Percentiles rank a stretch among this genome's conserved stretches.
Evolutionary conservation across 2,888 invertebrate species (phyloP).

Genomic region (Temnothorax rugatulus): DNA sequence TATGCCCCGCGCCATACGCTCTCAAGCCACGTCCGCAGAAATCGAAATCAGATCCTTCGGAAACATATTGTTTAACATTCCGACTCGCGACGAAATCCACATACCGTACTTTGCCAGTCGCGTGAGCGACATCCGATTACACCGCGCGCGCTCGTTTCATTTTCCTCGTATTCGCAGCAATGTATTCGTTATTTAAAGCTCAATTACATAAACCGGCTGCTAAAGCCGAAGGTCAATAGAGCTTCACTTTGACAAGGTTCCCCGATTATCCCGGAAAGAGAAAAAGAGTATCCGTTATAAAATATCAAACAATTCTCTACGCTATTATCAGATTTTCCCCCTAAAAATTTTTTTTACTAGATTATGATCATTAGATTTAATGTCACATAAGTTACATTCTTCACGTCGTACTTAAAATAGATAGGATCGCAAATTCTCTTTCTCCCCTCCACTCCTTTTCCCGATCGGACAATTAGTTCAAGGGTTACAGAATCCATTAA

Average conservation of each 20-base stretch:
- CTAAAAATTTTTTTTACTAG: neutral
- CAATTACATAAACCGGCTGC: neutral
- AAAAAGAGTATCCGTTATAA: neutral
- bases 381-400: neutral
- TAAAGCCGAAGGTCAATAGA: neutral
- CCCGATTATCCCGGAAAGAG: neutral
- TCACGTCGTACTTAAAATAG: neutral
- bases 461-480: neutral
- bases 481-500: neutral
- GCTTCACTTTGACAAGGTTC: neutral
- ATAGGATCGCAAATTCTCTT: neutral
- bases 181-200: constrained; percentile 21
- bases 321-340: neutral
- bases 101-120: constrained; percentile 38
- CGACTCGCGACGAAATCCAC: constrained; percentile 47
- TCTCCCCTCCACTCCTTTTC: too few relatives aligned
- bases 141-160: constrained; percentile 14
- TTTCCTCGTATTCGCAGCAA: neutral
- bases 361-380: neutral
- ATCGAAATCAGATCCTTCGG: constrained; percentile 49
- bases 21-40: constrained; percentile 49
- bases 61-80: constrained; percentile 60
- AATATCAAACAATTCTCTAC: neutral
- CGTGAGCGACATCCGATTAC: constrained; percentile 36
- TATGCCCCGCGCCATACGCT: neutral